Evolutionary conservation across 2,797 vertebrate species (phyloP).

Genomic region (Distichodus sexfasciatus): DNA sequence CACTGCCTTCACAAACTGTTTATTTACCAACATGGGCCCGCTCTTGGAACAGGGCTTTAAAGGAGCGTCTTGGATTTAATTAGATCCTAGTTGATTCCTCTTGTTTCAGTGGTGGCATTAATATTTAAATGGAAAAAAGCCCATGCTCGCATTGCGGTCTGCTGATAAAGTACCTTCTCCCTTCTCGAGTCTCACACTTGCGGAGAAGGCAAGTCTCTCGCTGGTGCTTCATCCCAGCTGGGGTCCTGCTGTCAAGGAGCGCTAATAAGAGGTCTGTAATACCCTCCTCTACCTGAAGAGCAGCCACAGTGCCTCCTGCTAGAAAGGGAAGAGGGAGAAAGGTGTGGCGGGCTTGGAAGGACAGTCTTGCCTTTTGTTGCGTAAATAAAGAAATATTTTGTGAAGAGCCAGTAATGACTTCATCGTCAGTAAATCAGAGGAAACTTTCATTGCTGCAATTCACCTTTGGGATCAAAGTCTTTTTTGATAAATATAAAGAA

Average conservation of each 20-base stretch:
- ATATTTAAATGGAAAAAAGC: constrained; percentile 69
- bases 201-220: constrained; percentile 51
- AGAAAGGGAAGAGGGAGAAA: neutral
- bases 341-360: neutral
- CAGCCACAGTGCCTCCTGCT: neutral
- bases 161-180: constrained; percentile 49
- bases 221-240: constrained; percentile 55
- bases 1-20: constrained; percentile 39
- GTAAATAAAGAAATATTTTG: no score
- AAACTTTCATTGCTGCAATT: no score
- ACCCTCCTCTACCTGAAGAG: neutral
- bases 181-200: constrained; percentile 18
- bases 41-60: constrained; percentile 52
- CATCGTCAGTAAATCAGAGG: no score
- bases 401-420: no score
- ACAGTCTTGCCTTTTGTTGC: no score
- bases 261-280: constrained; percentile 18
- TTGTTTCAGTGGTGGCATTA: constrained; percentile 60
- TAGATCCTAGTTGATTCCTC: constrained; percentile 56
- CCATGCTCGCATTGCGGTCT: constrained; percentile 53
- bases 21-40: constrained; percentile 34
- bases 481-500: no score
- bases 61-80: constrained; percentile 57
- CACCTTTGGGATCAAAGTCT: no score
- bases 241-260: neutral